Evolutionary conservation across 1,140 invertebrate genomes (phyloP).

Genomic region (Thalassaphorura encarpata): DNA sequence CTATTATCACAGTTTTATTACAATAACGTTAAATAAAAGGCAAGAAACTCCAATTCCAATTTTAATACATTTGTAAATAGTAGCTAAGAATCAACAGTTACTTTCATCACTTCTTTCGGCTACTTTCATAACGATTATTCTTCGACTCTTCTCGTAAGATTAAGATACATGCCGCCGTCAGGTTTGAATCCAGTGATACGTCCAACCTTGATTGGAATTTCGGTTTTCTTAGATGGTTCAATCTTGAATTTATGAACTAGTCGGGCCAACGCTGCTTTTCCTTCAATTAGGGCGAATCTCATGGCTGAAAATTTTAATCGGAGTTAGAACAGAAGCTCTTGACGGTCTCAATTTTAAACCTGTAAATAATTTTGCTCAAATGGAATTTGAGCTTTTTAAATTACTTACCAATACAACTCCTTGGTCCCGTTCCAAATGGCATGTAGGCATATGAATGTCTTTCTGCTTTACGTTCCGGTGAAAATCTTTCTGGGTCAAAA

Average conservation of each 20-base stretch:
- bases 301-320: constrained; percentile 39
- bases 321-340: constrained; percentile 29
- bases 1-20: no score
- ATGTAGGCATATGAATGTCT: constrained; percentile 7
- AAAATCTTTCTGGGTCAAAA: constrained; percentile 47
- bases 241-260: constrained; percentile 9
- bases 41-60: no score
- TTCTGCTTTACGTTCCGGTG: not conserved
- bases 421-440: constrained; percentile 1
- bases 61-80: no score
- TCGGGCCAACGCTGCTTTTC: constrained; percentile 7
- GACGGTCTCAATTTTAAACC: no score
- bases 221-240: constrained; percentile 5
- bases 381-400: no score
- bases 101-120: no score
- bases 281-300: constrained; percentile 18
- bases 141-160: no score
- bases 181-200: constrained; percentile 34
- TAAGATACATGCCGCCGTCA: constrained; percentile 36
- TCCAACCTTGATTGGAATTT: constrained; percentile 12
- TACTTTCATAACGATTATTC: no score
- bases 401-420: constrained; percentile 1
- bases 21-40: no score
- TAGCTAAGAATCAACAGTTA: no score
- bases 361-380: no score